A percentile compares a stretch with the other conserved stretches of the same genome.
Evolutionary conservation across 2,113 vertebrate species (phyloP).

Genomic region (Monopterus albus): DNA sequence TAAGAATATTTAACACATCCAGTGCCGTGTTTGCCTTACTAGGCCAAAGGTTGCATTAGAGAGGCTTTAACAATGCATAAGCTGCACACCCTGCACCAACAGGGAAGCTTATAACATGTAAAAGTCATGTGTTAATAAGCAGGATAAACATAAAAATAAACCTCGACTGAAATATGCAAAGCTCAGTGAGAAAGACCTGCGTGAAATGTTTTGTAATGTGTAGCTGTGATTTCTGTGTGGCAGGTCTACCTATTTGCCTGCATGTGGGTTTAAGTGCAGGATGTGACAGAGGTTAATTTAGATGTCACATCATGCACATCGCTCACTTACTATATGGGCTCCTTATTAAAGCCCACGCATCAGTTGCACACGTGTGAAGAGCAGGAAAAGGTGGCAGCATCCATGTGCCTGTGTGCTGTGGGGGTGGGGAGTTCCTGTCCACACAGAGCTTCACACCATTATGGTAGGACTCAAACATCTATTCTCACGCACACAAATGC

Average conservation of each 20-base stretch:
- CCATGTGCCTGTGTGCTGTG: neutral
- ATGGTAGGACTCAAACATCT: constrained; percentile 13
- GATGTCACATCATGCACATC: constrained; percentile 21
- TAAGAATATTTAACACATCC: neutral
- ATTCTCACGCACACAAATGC: neutral
- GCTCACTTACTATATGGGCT: constrained; percentile 16
- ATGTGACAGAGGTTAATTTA: constrained; percentile 33
- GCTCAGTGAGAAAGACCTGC: too few relatives aligned
- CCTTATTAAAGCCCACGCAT: constrained; percentile 9
- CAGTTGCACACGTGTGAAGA: neutral
- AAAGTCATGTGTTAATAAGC: too few relatives aligned
- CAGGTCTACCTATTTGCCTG: neutral
- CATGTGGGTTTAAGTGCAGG: constrained; percentile 10
- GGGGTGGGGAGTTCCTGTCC: neutral
- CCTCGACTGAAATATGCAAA: too few relatives aligned
- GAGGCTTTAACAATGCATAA: too few relatives aligned
- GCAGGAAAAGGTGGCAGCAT: constrained; percentile 3
- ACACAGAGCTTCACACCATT: neutral
- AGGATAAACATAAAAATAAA: too few relatives aligned
- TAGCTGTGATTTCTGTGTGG: constrained; percentile 5
- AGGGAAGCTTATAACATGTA: too few relatives aligned
- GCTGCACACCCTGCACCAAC: too few relatives aligned
- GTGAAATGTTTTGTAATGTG: neutral
- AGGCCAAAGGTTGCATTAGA: too few relatives aligned
- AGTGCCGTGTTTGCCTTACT: too few relatives aligned